Evolutionary conservation across 2,888 invertebrate species (phyloP).

Genomic region (Drosophila paracracens): DNA sequence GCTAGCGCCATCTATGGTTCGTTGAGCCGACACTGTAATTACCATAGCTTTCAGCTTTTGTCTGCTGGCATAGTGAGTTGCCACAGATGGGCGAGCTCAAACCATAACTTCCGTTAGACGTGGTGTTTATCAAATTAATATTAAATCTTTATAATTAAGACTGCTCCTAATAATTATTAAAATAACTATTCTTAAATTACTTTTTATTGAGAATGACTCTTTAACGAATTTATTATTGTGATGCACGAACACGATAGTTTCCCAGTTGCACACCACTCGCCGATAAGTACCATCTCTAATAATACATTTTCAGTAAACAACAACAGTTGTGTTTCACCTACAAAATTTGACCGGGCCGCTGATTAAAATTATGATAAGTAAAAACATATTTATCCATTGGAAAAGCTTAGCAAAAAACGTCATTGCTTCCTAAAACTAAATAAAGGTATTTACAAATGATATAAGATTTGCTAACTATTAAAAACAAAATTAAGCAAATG

Average conservation of each 20-base stretch:
- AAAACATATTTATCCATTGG: constrained; percentile 19
- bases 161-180: not conserved
- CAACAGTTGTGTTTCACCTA: constrained; percentile 54
- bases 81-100: not conserved
- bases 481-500: not conserved
- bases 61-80: not conserved
- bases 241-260: not conserved
- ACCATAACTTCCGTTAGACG: not conserved
- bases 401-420: not conserved
- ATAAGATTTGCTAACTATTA: not conserved
- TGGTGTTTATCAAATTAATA: not conserved
- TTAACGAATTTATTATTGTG: not conserved
- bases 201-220: not conserved
- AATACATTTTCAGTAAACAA: constrained; percentile 36
- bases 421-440: not conserved
- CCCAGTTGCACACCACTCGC: not conserved
- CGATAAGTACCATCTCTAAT: constrained; percentile 25
- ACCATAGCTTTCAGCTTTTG: constrained; percentile 9
- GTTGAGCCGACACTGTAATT: not conserved
- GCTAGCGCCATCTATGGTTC: constrained; percentile 39
- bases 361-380: constrained; percentile 46
- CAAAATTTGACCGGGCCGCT: constrained; percentile 51
- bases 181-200: not conserved
- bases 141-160: not conserved
- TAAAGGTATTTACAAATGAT: constrained; percentile 1